Evolutionary conservation across 2,797 vertebrate genomes (phyloP), one percentile per base, ranked within the genome.

Genomic region (Siniperca obscura): DNA sequence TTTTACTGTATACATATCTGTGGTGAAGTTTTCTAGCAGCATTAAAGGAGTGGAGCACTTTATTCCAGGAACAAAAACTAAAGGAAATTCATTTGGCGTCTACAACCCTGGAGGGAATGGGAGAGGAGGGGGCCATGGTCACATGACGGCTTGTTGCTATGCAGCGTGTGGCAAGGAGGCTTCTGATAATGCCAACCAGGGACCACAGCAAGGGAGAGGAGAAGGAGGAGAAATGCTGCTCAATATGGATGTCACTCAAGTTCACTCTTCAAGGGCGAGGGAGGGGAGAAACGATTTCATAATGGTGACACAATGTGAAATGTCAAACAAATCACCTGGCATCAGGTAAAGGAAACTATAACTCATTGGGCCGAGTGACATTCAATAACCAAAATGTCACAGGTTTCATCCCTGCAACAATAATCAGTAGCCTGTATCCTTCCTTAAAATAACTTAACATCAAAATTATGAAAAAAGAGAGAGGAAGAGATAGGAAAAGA

Each of bases 131-230:
- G 70, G 84, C 22, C 0, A 8, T 2, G 71, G 86, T 91, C 88
- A 91, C 79, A 44, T 90, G 91, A 77, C 1, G 11, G 62, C 80
- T 87, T 84, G 91, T 92, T 91, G 91, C 90, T 87, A 91, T 60
- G 89, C 90, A 91, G 90, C 53, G 27, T 42, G 82, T 30, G 2
- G 76, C 74, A 42, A 73, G 70, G 83, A 82, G 69, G 71, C 88
- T 67, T 76, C 62, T 73, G 75, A 76, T 84, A 84, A 84, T 25
- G 25, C 27, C 73, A 65, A 76, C 76, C 27, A 13, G 34, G 80
- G 83, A 89, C 85, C 73, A 66, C 46, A 61, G 81, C 1, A 5
- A 60, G 67, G 50, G 46, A 57, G 64, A 62, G 55, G 64, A 69
- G 64, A 34, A 44, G 27, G 17, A 44, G 25, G 40, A 76, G 56